Percentiles rank a stretch among this genome's conserved stretches.
Conservation (phyloP, 2,113 vertebrate genomes). For the Solea senegalensis region DNA sequence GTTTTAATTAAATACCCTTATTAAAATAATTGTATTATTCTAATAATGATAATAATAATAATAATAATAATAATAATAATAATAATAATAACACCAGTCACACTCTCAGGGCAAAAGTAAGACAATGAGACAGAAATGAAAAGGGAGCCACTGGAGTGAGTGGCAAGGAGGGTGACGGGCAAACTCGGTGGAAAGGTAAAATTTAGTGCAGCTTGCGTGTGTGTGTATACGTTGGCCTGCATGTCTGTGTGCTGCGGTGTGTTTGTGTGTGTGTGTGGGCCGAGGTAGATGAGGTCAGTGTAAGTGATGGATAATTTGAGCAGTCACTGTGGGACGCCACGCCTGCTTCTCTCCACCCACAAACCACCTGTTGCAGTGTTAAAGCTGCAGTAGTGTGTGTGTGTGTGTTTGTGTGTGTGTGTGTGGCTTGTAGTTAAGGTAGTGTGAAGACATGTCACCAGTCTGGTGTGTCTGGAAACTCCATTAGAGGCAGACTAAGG, state of each 20-base stretch:
- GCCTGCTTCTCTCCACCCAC: constrained; percentile 62
- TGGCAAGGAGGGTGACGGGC: constrained; percentile 30
- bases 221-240: constrained; percentile 9
- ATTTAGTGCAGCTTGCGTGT: constrained; percentile 16
- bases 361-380: constrained; percentile 68
- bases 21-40: too few species aligned
- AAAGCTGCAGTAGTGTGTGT: constrained; percentile 32
- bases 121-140: constrained; percentile 11
- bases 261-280: constrained; percentile 35
- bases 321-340: constrained; percentile 47
- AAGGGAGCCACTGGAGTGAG: neutral
- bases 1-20: too few species aligned
- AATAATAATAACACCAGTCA: too few species aligned
- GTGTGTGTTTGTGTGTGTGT: neutral
- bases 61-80: too few species aligned
- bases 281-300: constrained; percentile 55
- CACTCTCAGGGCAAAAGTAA: neutral
- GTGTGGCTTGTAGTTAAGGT: constrained; percentile 23
- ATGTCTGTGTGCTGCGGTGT: constrained; percentile 6
- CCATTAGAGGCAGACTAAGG: constrained; percentile 16
- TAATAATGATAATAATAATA: too few species aligned
- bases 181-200: constrained; percentile 33
- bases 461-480: constrained; percentile 39
- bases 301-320: constrained; percentile 70
- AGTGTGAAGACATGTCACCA: constrained; percentile 45